Evolutionary conservation across 2,113 vertebrate species (phyloP).

Genomic region (Fregetta grallaria): DNA sequence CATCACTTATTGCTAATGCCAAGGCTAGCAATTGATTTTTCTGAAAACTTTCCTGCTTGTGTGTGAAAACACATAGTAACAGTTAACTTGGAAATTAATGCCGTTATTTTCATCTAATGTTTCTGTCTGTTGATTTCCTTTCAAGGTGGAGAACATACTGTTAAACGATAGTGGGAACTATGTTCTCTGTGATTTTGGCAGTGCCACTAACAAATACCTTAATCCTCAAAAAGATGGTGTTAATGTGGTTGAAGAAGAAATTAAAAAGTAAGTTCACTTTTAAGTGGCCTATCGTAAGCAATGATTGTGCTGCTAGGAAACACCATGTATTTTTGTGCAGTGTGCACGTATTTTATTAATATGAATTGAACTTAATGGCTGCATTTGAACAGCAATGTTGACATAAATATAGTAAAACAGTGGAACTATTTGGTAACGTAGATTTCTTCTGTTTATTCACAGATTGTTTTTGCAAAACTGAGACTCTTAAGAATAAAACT

Average conservation of each 20-base stretch:
- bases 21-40: not conserved
- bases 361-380: not conserved
- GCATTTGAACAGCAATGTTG: not conserved
- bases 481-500: not conserved
- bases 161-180: slow-evolving; percentile 92
- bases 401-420: not conserved
- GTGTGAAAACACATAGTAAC: accelerated
- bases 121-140: slow-evolving; percentile 28
- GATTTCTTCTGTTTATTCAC: not conserved
- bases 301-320: not conserved
- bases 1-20: not conserved
- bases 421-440: not conserved
- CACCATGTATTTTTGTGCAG: not conserved
- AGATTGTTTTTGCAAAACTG: not conserved
- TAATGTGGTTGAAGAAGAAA: slow-evolving; percentile 94
- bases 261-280: slow-evolving; percentile 87
- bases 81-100: not conserved
- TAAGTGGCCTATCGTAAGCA: not conserved
- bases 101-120: not conserved
- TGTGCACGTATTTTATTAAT: accelerated
- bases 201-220: slow-evolving; percentile 91
- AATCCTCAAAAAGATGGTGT: slow-evolving; percentile 93
- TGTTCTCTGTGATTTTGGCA: slow-evolving; percentile 97
- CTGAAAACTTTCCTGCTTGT: accelerated
- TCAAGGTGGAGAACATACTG: slow-evolving; percentile 95